These are phyloP conservation scores for Latrodectus geometricus DNA, from an alignment of 1,140 invertebrate genomes.

Conservation along the genomic window DNA sequence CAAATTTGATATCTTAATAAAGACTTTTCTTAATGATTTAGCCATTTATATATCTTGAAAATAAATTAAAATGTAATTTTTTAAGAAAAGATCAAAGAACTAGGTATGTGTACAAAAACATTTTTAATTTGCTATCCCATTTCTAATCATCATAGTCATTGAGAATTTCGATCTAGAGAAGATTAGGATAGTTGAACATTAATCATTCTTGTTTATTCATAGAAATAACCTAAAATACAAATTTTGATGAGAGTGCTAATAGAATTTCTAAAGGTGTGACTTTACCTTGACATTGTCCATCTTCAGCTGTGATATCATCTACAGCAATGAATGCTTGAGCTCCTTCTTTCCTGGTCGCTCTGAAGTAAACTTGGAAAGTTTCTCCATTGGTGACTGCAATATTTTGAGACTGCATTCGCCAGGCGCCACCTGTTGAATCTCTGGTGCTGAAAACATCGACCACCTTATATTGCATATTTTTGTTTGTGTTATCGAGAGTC, in stretches of 20 bases:
- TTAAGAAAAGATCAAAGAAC: too few relatives aligned
- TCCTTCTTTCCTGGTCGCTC: conserved; percentile 3
- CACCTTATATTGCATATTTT: conserved; percentile 21
- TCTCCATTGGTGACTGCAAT: neutral
- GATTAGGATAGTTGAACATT: too few relatives aligned
- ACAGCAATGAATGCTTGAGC: conserved; percentile 35
- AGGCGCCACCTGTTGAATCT: neutral
- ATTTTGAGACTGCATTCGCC: neutral
- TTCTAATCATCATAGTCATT: too few relatives aligned
- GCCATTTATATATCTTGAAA: too few relatives aligned
- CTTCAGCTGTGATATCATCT: conserved; percentile 35
- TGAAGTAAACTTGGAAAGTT: conserved; percentile 28
- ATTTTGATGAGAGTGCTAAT: neutral
- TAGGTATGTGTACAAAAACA: too few relatives aligned
- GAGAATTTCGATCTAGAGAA: too few relatives aligned
- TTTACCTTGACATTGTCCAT: conserved; percentile 26
- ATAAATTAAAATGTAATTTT: too few relatives aligned
- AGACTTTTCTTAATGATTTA: too few relatives aligned
- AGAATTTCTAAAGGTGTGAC: neutral
- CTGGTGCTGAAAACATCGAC: neutral
- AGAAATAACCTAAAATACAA: too few relatives aligned
- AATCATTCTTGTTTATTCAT: too few relatives aligned
- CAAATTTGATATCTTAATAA: too few relatives aligned
- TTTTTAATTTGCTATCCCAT: too few relatives aligned
- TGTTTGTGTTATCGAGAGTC: conserved; percentile 4